These are phyloP conservation scores for Troglohyphantes excavatus DNA, from an alignment of 2,888 invertebrate genomes.

Conservation along the genomic window DNA sequence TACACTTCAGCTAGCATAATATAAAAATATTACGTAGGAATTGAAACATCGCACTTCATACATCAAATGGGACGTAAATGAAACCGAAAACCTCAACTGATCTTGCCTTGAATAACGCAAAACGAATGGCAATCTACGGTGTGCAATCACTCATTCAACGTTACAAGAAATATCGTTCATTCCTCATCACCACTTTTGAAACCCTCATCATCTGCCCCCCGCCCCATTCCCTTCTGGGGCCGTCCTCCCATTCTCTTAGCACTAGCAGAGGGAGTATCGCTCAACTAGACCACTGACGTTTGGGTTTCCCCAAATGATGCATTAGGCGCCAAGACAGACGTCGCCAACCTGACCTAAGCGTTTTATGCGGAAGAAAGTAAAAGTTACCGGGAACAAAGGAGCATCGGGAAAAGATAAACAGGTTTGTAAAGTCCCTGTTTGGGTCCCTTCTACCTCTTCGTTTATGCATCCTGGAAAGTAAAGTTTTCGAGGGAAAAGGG, in stretches of 20 bases:
- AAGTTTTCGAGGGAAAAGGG: not conserved
- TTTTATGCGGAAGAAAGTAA: slow-evolving; percentile 23
- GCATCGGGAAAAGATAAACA: slow-evolving; percentile 18
- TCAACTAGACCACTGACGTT: slow-evolving; percentile 22
- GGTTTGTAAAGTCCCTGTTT: not conserved
- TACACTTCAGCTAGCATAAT: too few relatives aligned
- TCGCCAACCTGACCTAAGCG: slow-evolving; percentile 39
- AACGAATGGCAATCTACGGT: not conserved
- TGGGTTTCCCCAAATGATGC: slow-evolving; percentile 44
- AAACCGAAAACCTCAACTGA: too few relatives aligned
- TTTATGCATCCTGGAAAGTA: not conserved
- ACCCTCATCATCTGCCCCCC: not conserved
- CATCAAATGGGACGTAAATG: too few relatives aligned
- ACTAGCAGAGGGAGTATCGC: slow-evolving; percentile 10
- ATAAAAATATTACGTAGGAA: too few relatives aligned
- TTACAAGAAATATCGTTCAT: not conserved
- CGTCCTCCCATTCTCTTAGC: not conserved
- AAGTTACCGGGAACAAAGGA: not conserved
- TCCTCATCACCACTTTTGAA: slow-evolving; percentile 1
- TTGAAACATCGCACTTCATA: too few relatives aligned
- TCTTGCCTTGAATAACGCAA: too few relatives aligned
- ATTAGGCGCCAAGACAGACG: slow-evolving; percentile 48
- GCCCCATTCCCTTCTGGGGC: not conserved
- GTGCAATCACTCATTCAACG: not conserved
- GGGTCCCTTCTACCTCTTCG: not conserved